Base-by-base conservation (phyloP, 2,888 invertebrate species). In the Encarsia formosa region DNA sequence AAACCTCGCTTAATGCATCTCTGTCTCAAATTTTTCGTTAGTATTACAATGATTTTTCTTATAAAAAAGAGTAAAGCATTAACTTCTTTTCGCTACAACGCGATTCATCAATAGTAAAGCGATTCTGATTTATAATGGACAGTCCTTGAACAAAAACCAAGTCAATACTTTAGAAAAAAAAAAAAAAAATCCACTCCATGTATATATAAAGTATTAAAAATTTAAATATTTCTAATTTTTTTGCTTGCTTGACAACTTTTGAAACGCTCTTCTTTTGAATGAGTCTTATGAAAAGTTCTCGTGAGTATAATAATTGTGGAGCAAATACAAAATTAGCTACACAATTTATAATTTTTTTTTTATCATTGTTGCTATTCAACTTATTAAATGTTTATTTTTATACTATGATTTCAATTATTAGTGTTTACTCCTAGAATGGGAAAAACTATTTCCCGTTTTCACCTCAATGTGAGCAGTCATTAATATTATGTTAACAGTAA, bases 281-380 rank as follows among this genome's bases (percentile, higher is more conserved):
- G 34, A 23, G 9, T 47, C 18, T 40, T 35, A 44, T 45, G 46
- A 54, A 54, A 61, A 49, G 56, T 57, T 54, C 54, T 47, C 49
- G 45, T 59, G 55, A 59, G 63, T 60, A 60, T 59, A 69, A 67
- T 66, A 68, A 70, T 67, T 66, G 50, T 29, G 65, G 59, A 65
- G 59, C 63, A 62, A 63, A 69, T 70, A 69, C 57, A 68, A 70
- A 71, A 69, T 68, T 65, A 67, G 59, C 62, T 66, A 65, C 68
- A 65, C 63, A 65, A 60, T 62, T 61, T 65, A 61, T 63, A 65
- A 23, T 54, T 54, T 57, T 63, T 67, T 68, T 64, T 61, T 61
- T 48, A 54, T 54, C 50, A 57, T 57, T 56, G 54, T 38, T 47
- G 52, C 43, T 58, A 48, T 32, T 56, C 37, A 58, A 46, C 47